Conservation (phyloP, 2,888 invertebrate genomes). For the Dryococelus australis region DNA sequence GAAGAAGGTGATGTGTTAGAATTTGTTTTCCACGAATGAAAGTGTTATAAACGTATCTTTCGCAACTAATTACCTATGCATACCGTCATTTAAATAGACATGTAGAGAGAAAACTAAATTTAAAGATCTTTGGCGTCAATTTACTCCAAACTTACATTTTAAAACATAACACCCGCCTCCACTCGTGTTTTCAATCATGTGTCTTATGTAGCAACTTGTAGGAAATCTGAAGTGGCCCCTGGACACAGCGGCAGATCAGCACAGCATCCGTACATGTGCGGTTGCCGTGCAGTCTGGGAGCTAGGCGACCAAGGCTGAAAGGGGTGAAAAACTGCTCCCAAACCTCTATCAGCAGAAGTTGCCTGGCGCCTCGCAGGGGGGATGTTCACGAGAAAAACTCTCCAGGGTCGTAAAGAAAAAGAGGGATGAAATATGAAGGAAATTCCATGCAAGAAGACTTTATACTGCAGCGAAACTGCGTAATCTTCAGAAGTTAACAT, state of each 20-base stretch:
- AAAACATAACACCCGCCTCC: too few species aligned
- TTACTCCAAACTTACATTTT: too few species aligned
- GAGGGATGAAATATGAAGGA: not conserved
- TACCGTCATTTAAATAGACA: too few species aligned
- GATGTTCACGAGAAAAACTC: not conserved
- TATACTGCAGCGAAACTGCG: not conserved
- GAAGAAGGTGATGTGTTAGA: too few species aligned
- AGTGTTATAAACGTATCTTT: too few species aligned
- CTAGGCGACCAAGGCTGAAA: not conserved
- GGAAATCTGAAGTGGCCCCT: not conserved
- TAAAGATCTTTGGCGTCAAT: too few species aligned
- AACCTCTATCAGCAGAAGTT: conserved; percentile 10
- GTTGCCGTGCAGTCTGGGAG: not conserved
- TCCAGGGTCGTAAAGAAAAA: conserved; percentile 16
- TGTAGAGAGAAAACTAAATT: too few species aligned
- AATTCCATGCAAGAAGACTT: not conserved
- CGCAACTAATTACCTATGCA: too few species aligned
- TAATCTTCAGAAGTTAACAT: not conserved
- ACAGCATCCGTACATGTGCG: not conserved
- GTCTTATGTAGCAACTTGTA: too few species aligned
- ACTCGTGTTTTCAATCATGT: too few species aligned
- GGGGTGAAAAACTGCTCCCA: not conserved
- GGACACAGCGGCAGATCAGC: not conserved
- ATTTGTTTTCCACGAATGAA: too few species aligned
- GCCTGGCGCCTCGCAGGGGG: not conserved